A percentile compares a stretch with the other conserved stretches of the same genome.
phyloP scores from a whole-genome alignment of 2,888 invertebrate genomes.

The Meloe dianella region DNA sequence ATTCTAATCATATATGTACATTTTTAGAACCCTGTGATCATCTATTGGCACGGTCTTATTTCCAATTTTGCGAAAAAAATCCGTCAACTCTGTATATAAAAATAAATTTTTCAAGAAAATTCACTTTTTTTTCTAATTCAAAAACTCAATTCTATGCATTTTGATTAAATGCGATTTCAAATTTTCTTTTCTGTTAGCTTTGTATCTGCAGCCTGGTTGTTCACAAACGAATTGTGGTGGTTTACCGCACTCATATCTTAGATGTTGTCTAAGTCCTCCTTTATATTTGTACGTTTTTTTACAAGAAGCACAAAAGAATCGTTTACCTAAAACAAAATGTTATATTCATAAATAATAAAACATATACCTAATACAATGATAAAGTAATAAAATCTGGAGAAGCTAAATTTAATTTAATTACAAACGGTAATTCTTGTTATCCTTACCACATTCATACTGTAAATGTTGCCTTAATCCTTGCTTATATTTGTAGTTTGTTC shows the following conservation, averaged over 20 bases:
- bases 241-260: constrained; percentile 58
- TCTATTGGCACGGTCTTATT: too few species aligned
- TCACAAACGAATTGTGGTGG: constrained; percentile 37
- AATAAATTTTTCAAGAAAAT: neutral
- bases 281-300: constrained; percentile 14
- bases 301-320: constrained; percentile 35
- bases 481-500: constrained; percentile 29
- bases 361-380: too few species aligned
- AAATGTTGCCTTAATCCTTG: constrained; percentile 61
- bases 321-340: constrained; percentile 27
- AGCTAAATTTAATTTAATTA: too few species aligned
- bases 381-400: constrained; percentile 43
- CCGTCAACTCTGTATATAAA: neutral
- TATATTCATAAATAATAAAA: constrained; percentile 67
- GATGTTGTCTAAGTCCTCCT: constrained; percentile 19
- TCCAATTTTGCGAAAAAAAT: too few species aligned
- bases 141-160: neutral
- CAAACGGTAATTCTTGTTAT: too few species aligned
- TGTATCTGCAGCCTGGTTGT: constrained; percentile 61
- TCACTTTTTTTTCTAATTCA: neutral
- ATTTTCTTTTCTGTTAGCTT: constrained; percentile 62
- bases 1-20: constrained; percentile 4
- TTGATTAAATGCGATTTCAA: constrained; percentile 26
- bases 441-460: constrained; percentile 72
- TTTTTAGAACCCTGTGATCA: too few species aligned